Conservation (phyloP, 1,140 invertebrate species). For the Watersipora subatra region DNA sequence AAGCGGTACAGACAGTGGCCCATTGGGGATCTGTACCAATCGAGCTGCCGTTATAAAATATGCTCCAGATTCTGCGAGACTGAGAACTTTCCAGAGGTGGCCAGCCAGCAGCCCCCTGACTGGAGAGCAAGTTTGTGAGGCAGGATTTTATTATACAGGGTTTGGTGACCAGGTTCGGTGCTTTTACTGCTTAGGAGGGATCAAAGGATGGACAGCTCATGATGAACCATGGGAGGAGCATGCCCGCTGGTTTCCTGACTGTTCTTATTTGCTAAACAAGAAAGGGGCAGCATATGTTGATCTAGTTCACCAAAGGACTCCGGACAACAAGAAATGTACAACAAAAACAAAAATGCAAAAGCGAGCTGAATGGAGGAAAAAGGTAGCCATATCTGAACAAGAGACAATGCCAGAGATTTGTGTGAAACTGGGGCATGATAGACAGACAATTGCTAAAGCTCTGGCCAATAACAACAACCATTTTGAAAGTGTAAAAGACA, state of each 20-base stretch:
- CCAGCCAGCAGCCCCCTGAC: conserved; percentile 44
- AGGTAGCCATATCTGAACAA: neutral
- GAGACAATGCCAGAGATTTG: neutral
- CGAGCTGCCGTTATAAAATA: conserved; percentile 16
- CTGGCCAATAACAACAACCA: neutral
- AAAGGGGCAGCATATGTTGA: conserved; percentile 64
- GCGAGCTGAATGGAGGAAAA: neutral
- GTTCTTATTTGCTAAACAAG: conserved; percentile 55
- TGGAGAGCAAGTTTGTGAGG: conserved; percentile 63
- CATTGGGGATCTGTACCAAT: conserved; percentile 19
- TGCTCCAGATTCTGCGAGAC: conserved; percentile 50
- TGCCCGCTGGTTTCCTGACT: conserved; percentile 54
- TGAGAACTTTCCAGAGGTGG: conserved; percentile 52
- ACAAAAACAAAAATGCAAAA: neutral
- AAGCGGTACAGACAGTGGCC: conserved; percentile 14
- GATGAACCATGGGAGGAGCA: conserved; percentile 65
- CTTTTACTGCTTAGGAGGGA: conserved; percentile 61
- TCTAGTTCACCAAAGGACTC: conserved; percentile 11
- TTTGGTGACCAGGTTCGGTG: conserved; percentile 59
- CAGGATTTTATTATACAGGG: conserved; percentile 73
- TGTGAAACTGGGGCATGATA: neutral
- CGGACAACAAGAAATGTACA: neutral
- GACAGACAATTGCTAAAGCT: neutral
- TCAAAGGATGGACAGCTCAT: conserved; percentile 55
- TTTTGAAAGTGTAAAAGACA: too few relatives aligned